phyloP scores from a whole-genome alignment of 2,113 vertebrate species.

The Pholis gunnellus region DNA sequence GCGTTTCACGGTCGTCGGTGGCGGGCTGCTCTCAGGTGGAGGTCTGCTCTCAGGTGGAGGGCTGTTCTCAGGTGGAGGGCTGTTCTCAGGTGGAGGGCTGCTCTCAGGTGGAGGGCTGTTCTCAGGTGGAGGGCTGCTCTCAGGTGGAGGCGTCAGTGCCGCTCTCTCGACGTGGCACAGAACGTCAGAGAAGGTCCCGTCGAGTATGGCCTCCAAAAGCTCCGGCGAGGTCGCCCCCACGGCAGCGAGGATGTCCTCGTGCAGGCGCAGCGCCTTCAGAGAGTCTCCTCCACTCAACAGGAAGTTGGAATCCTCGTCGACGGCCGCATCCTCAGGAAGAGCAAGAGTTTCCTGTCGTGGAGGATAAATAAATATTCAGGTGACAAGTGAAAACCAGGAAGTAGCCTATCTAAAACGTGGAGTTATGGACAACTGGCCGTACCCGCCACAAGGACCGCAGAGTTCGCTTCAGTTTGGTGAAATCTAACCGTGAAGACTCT shows the following conservation, averaged over 20 bases:
- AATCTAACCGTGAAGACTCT: constrained; percentile 66
- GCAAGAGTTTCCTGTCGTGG: constrained; percentile 84
- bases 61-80: no score
- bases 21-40: not conserved
- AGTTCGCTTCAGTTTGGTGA: constrained; percentile 84
- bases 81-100: constrained; percentile 7
- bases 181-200: constrained; percentile 85
- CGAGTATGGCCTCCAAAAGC: constrained; percentile 91
- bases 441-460: constrained; percentile 93
- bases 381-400: not conserved
- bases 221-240: constrained; percentile 81
- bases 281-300: constrained; percentile 93
- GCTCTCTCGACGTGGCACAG: constrained; percentile 79
- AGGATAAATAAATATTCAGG: not conserved
- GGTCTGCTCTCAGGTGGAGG: not conserved
- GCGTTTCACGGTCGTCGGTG: constrained; percentile 37
- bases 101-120: no score
- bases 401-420: not conserved
- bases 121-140: not conserved
- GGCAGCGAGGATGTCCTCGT: constrained; percentile 84
- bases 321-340: constrained; percentile 74
- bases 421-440: constrained; percentile 29
- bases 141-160: constrained; percentile 13
- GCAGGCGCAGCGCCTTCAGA: constrained; percentile 87
- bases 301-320: constrained; percentile 87